phyloP scores from a whole-genome alignment of 2,113 vertebrate species.

The Thomomys bottae region DNA sequence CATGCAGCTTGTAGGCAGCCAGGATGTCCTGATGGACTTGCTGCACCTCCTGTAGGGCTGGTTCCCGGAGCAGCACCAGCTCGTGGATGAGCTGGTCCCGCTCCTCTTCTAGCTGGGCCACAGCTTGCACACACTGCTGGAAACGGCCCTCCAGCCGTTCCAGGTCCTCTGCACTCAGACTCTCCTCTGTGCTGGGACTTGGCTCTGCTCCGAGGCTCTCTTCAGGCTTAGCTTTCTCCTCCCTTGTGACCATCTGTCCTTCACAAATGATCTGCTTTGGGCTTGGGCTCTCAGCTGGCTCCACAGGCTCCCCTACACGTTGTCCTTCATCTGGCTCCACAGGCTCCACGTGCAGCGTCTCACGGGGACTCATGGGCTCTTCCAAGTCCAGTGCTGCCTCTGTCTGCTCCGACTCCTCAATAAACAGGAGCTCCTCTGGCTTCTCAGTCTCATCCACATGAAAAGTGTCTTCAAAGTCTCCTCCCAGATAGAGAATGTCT shows the following conservation, averaged over 20 bases:
- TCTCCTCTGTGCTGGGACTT: conserved; percentile 8
- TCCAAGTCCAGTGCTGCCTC: background rate
- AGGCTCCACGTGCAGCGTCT: background rate
- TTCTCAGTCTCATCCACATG: conserved; percentile 49
- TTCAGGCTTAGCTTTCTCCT: background rate
- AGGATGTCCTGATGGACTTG: conserved; percentile 88
- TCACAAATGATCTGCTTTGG: conserved; percentile 9
- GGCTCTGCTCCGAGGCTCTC: background rate
- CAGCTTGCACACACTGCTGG: conserved; percentile 90
- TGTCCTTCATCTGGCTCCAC: background rate
- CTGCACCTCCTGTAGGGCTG: conserved; percentile 86
- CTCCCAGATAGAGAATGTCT: conserved; percentile 71
- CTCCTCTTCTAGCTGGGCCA: conserved; percentile 88
- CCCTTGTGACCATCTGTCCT: background rate
- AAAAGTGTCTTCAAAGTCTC: conserved; percentile 54
- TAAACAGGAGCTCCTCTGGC: conserved; percentile 49
- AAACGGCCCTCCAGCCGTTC: conserved; percentile 83
- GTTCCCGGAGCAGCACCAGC: conserved; percentile 88
- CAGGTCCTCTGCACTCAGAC: conserved; percentile 81
- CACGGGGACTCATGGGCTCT: background rate
- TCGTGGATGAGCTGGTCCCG: conserved; percentile 89
- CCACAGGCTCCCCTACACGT: background rate
- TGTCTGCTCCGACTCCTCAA: conserved; percentile 54
- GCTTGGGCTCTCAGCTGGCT: background rate
- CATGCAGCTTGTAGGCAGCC: conserved; percentile 88